Evolutionary conservation across 2,797 vertebrate species (phyloP), one percentile per base, ranked within the genome.

Genomic region (Catharus ustulatus): DNA sequence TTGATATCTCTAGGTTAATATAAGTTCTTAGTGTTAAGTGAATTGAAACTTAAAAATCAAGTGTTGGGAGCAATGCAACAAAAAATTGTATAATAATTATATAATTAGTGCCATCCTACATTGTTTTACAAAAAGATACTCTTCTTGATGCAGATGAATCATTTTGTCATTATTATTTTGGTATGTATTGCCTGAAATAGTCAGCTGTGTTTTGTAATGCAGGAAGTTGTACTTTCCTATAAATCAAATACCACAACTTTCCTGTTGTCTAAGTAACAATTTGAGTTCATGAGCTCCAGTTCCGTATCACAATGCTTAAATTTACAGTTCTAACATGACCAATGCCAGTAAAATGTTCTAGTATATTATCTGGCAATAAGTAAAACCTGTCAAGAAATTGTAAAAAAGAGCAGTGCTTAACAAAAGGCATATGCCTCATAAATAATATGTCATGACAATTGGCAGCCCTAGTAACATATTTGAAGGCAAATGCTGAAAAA

Each of bases 381-480:
- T 94, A 96, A 96, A 92, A 86, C 64, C 83, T 93, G 95, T 84
- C 95, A 79, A 90, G 95, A 84, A 88, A 89, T 88, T 5, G 1
- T 82, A 91, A 51, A 94, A 90, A 96, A 93, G 91, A 94, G 88
- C 94, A 94, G 64, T 76, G 69, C 82, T 96, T 91, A 95, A 91
- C 92, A 84, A 94, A 94, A 97, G 89, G 84, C 89, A 91, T 96
- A 93, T 96, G 95, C 61, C 80, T 95, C 67, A 43, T 94, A 95
- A 93, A 93, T 94, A 96, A 63, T 87, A 92, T 84, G 91, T 82
- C 89, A 67, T 92, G 94, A 87, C 82, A 92, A 86, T 87, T 85
- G 59, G 69, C 94, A 95, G 87, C 52, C 69, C 59, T 76, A 57
- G 82, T 81, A 91, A 84, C 66, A 32, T 92, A 73, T 54, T 48